Evolutionary conservation across 2,888 invertebrate genomes (phyloP).

Genomic region (Aricia artaxerxes): DNA sequence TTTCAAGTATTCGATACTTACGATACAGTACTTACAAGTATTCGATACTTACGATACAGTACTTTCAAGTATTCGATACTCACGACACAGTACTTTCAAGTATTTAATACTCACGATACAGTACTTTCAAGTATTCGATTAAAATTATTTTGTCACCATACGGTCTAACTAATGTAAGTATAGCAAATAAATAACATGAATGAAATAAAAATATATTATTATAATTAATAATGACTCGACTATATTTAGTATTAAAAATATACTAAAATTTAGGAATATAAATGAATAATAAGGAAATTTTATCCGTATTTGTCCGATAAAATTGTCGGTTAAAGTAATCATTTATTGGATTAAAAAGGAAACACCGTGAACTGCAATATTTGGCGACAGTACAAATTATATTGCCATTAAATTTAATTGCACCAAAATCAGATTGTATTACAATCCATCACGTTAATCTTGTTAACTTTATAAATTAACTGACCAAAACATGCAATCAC

Average conservation of each 20-base stretch:
- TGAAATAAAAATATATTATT: too few relatives aligned
- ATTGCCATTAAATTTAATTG: not conserved
- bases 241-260: too few relatives aligned
- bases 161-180: too few relatives aligned
- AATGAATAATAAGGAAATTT: too few relatives aligned
- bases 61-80: not conserved
- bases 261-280: too few relatives aligned
- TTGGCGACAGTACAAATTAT: not conserved
- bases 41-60: too few relatives aligned
- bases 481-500: not conserved
- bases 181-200: too few relatives aligned
- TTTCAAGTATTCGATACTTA: not conserved
- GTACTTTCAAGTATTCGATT: not conserved
- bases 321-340: not conserved
- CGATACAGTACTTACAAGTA: too few relatives aligned
- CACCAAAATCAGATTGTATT: not conserved
- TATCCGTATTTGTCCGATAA: too few relatives aligned
- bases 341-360: not conserved
- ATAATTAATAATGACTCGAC: too few relatives aligned
- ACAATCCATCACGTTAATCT: not conserved
- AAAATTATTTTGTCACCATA: too few relatives aligned
- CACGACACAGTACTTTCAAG: not conserved
- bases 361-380: not conserved
- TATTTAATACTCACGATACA: not conserved
- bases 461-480: conserved; percentile 1